phyloP scores from a whole-genome alignment of 2,888 invertebrate species.

The Octonoba sinensis region DNA sequence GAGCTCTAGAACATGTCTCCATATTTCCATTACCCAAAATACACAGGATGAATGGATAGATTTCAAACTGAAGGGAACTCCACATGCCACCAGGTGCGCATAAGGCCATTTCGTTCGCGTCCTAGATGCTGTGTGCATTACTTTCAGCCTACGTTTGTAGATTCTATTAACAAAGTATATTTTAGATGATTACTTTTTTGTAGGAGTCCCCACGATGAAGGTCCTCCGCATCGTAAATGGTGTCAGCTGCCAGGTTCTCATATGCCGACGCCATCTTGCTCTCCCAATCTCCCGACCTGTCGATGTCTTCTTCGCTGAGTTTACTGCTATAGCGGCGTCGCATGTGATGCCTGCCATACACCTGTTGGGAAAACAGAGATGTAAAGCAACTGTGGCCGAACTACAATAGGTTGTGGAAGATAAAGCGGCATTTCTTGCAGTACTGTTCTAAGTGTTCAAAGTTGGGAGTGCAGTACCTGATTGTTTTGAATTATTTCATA shows the following conservation, averaged over 20 bases:
- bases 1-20: too few relatives aligned
- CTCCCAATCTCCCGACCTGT: slow-evolving; percentile 53
- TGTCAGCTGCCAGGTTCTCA: slow-evolving; percentile 61
- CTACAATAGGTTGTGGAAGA: background rate
- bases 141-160: too few relatives aligned
- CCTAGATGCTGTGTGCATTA: too few relatives aligned
- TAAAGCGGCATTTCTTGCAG: background rate
- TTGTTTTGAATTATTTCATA: too few relatives aligned
- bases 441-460: background rate
- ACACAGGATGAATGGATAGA: too few relatives aligned
- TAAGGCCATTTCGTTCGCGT: too few relatives aligned
- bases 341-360: slow-evolving; percentile 52
- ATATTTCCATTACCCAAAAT: too few relatives aligned
- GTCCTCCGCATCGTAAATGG: slow-evolving; percentile 55
- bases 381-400: slow-evolving; percentile 66
- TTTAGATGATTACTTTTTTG: slow-evolving; percentile 55
- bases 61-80: too few relatives aligned
- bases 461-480: too few relatives aligned
- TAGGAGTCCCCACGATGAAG: slow-evolving; percentile 39
- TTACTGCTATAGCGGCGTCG: slow-evolving; percentile 45
- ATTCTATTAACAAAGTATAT: too few relatives aligned
- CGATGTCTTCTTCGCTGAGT: slow-evolving; percentile 24
- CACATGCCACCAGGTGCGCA: too few relatives aligned
- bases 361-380: slow-evolving; percentile 13
- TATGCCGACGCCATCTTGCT: slow-evolving; percentile 61